phyloP scores from a whole-genome alignment of 1,140 invertebrate species.

The Leptopilina clavipes region DNA sequence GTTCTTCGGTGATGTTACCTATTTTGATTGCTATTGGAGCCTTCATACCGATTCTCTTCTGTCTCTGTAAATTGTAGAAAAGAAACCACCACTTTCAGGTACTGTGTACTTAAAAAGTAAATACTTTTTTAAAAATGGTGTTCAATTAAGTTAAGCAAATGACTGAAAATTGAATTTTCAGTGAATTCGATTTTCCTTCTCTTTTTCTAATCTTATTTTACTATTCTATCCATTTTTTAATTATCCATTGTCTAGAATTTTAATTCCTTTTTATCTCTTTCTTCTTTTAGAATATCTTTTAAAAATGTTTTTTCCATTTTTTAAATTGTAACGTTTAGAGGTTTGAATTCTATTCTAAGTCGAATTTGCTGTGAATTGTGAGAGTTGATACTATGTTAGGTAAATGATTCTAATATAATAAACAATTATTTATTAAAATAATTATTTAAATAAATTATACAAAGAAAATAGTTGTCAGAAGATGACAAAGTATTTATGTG shows the following conservation, averaged over 20 bases:
- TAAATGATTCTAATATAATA: constrained; percentile 45
- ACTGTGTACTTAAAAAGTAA: constrained; percentile 42
- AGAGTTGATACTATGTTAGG: constrained; percentile 14
- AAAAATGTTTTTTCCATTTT: background rate
- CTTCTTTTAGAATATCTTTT: too few species aligned
- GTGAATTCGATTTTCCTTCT: background rate
- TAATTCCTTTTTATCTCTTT: too few species aligned
- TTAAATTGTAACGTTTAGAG: background rate
- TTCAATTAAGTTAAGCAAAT: constrained; percentile 33
- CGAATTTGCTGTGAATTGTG: constrained; percentile 42
- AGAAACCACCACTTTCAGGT: background rate
- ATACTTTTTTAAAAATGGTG: background rate
- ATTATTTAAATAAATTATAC: constrained; percentile 12
- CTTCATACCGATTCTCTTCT: constrained; percentile 95
- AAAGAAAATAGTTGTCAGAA: background rate
- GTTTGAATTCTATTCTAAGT: background rate
- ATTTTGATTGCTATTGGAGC: constrained; percentile 95
- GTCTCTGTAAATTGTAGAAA: constrained; percentile 91
- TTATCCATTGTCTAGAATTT: too few species aligned
- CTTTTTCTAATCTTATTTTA: background rate
- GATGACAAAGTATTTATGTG: background rate
- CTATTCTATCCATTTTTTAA: too few species aligned
- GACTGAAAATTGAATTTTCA: constrained; percentile 4
- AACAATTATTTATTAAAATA: constrained; percentile 40
- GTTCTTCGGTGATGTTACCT: constrained; percentile 92